Evolutionary conservation across 1,140 invertebrate species (phyloP).

Genomic region (Cydia strobilella): DNA sequence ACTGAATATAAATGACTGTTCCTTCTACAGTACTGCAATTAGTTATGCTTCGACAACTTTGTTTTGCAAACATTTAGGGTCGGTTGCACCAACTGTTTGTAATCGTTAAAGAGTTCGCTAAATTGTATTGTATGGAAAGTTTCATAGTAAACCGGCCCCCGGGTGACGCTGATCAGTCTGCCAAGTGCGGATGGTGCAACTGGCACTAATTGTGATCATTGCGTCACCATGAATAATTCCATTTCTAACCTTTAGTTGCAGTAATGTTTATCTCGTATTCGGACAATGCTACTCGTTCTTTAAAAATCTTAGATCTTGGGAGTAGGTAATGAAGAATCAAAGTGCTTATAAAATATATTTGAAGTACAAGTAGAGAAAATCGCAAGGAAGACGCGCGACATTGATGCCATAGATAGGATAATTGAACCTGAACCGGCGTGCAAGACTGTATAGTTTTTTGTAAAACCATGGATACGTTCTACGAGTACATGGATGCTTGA

Average conservation of each 20-base stretch:
- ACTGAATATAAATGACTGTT: slow-evolving; percentile 8
- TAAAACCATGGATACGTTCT: not conserved
- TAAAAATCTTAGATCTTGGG: not conserved
- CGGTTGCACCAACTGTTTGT: too few species aligned
- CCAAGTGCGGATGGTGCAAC: too few species aligned
- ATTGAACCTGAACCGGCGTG: not conserved
- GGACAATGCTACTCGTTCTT: not conserved
- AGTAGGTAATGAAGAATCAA: not conserved
- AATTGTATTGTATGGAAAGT: too few species aligned
- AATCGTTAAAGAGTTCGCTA: too few species aligned
- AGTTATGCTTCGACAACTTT: not conserved
- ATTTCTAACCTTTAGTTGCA: not conserved
- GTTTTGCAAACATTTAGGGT: not conserved
- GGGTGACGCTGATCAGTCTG: too few species aligned
- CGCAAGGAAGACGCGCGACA: not conserved
- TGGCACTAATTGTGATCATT: too few species aligned
- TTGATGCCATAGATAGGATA: not conserved
- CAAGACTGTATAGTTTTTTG: not conserved
- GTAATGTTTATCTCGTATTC: not conserved
- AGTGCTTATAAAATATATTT: slow-evolving; percentile 7
- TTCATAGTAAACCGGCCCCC: too few species aligned
- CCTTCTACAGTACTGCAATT: not conserved
- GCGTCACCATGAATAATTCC: not conserved
- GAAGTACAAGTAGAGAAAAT: not conserved
- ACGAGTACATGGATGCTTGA: not conserved